Conservation (phyloP, 2,888 invertebrate species). For the Acronicta leporina region DNA sequence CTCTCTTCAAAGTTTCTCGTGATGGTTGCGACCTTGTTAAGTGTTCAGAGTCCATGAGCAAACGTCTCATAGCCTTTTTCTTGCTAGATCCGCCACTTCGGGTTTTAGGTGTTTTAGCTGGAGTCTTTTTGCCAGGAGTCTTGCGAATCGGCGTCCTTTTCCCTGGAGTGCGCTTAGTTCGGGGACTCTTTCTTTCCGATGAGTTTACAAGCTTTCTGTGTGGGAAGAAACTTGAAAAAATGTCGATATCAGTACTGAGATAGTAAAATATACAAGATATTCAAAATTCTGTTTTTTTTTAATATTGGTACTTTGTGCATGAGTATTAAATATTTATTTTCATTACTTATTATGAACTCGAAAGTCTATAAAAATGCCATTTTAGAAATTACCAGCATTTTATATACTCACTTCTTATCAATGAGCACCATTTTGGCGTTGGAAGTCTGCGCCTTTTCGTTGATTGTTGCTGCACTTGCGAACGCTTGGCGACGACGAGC, state of each 20-base stretch:
- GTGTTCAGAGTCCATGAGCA: slow-evolving; percentile 80
- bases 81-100: slow-evolving; percentile 90
- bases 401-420: slow-evolving; percentile 89
- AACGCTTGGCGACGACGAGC: slow-evolving; percentile 93
- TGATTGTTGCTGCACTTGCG: slow-evolving; percentile 90
- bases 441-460: slow-evolving; percentile 80
- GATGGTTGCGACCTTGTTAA: slow-evolving; percentile 78
- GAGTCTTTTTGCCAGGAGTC: slow-evolving; percentile 88
- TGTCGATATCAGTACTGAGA: slow-evolving; percentile 56
- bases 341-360: too few relatives aligned
- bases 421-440: slow-evolving; percentile 90
- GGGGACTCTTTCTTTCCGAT: slow-evolving; percentile 83
- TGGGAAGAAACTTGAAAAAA: slow-evolving; percentile 83
- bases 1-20: slow-evolving; percentile 90
- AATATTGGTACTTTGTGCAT: too few relatives aligned
- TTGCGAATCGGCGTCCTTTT: slow-evolving; percentile 80
- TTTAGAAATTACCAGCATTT: background rate
- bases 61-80: slow-evolving; percentile 86
- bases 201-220: slow-evolving; percentile 84
- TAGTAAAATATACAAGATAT: background rate
- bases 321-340: too few relatives aligned
- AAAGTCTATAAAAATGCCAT: too few relatives aligned
- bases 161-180: slow-evolving; percentile 85
- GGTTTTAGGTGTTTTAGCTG: slow-evolving; percentile 86
- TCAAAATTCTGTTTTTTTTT: too few relatives aligned